Base-by-base conservation (phyloP, 1,140 invertebrate species). In the Hormaphis cornu region DNA sequence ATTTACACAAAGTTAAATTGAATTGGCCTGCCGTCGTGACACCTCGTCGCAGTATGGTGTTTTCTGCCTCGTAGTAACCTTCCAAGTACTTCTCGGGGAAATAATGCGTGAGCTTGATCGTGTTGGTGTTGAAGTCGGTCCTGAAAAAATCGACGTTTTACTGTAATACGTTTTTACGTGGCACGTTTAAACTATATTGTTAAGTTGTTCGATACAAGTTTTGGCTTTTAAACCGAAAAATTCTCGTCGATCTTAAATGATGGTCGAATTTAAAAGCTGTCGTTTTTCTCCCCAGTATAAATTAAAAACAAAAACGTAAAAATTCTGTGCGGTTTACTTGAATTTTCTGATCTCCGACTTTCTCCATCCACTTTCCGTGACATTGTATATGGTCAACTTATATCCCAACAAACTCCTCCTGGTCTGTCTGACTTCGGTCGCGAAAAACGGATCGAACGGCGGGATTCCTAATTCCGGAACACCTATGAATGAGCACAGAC, bases 391-490 rank as follows among this genome's bases (percentile, higher is more conserved):
- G n/a, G 81, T 84, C 5, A 91, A 79, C 16, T 81, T 84, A 74
- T 89, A 90, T n/a, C 81, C 81, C 33, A 88, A 79, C 58, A 82
- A 83, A 0, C 80, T 77, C 26, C 85, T 84, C 8, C 86, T 81
- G 22, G 79, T 80, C 69, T 86, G 84, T 5, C 82, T 80, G 6
- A 90, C 81, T 75, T 87, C 85, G 26, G 81, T 79, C 0, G 86
- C 85, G 69, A 82, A 85, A 76, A 89, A 89, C 0, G 89, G 89
- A 77, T 91, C 89, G 74, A 91, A 90, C 0, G 89, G 83, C 2
- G 81, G 79, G 0, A 91, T 82, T 37, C 85, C 83, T 74, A 87
- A 84, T 72, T 87, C 83, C 0, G 86, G 82, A n/a, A 90, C 78
- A 70, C 89, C 86, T 87, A 73, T 16, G 78, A 75, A 71, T 50